phyloP scores from a whole-genome alignment of 2,113 vertebrate genomes.

The Prietella phreatophila region DNA sequence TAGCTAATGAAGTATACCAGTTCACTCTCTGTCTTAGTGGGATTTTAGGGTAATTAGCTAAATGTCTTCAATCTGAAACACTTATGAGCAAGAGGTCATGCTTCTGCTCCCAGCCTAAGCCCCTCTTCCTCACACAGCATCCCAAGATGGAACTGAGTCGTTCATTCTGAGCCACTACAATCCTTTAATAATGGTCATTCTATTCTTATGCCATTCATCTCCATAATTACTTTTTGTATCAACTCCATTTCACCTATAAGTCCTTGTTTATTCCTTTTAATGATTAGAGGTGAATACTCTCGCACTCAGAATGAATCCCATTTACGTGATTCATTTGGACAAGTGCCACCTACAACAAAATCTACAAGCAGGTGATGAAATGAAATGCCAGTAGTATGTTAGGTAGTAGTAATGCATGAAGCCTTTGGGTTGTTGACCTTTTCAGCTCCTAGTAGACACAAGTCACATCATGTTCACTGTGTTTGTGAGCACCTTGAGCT shows the following conservation, averaged over 20 bases:
- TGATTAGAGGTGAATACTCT: neutral
- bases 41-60: neutral
- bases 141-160: neutral
- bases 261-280: neutral
- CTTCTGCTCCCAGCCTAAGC: neutral
- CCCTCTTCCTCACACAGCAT: neutral
- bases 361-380: neutral
- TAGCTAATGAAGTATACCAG: neutral
- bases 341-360: neutral
- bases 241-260: neutral
- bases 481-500: neutral
- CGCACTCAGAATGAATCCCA: neutral
- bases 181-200: neutral
- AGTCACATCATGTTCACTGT: neutral
- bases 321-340: neutral
- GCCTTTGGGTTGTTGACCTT: neutral
- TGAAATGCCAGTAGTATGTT: neutral
- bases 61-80: neutral
- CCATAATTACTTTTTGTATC: neutral
- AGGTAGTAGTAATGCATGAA: neutral
- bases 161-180: constrained; percentile 6
- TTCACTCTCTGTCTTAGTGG: neutral
- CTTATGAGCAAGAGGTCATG: neutral
- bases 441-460: neutral
- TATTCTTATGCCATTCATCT: neutral